phyloP scores from a whole-genome alignment of 2,113 vertebrate genomes.

The Ammospiza caudacuta region DNA sequence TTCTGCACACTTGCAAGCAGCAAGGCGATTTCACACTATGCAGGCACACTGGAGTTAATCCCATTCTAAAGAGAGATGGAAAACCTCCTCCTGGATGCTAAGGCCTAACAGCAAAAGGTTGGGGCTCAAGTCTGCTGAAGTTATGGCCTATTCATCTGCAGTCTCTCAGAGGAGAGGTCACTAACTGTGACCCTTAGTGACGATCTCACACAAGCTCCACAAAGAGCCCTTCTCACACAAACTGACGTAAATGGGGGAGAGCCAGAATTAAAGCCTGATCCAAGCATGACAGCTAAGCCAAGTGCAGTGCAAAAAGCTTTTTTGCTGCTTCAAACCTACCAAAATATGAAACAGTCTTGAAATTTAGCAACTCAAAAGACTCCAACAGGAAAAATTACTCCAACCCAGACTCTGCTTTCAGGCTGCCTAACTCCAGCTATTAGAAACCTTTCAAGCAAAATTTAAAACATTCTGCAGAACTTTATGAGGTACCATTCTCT shows the following conservation, averaged over 20 bases:
- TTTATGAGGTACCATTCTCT: neutral
- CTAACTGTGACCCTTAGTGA: neutral
- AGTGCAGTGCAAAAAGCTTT: neutral
- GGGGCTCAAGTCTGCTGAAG: neutral
- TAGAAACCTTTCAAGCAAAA: neutral
- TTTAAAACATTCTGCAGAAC: neutral
- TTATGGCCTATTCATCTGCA: neutral
- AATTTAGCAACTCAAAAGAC: neutral
- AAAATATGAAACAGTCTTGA: neutral
- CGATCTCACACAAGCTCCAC: neutral
- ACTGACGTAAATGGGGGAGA: neutral
- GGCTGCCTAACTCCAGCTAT: neutral
- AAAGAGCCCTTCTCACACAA: neutral
- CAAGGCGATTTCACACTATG: neutral
- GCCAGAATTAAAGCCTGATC: neutral
- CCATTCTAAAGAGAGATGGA: neutral
- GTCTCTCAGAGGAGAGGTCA: neutral
- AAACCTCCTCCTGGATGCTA: neutral
- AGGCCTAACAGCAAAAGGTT: neutral
- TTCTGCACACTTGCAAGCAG: neutral
- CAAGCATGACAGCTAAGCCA: neutral
- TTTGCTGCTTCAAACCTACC: neutral
- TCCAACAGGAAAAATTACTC: neutral
- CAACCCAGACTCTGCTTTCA: neutral
- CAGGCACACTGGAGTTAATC: neutral